Conservation (phyloP, 2,797 vertebrate species). For the Gymnoscopelus braueri region DNA sequence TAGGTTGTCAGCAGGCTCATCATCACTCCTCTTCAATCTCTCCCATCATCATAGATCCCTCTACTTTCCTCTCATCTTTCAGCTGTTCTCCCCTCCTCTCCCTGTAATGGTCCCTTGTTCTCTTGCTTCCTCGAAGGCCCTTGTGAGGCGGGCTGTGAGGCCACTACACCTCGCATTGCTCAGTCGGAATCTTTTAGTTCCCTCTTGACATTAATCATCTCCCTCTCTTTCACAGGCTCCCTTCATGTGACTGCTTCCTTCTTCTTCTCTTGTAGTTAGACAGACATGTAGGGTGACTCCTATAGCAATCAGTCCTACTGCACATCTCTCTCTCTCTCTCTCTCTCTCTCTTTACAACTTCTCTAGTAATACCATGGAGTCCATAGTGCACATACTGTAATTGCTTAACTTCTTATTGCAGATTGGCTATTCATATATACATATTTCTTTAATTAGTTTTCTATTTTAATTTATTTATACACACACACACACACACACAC, state of each 20-base stretch:
- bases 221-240: constrained; percentile 41
- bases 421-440: not conserved
- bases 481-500: not conserved
- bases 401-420: constrained; percentile 1
- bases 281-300: constrained; percentile 62
- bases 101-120: constrained; percentile 32
- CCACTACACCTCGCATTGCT: constrained; percentile 25
- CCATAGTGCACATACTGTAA: constrained; percentile 2
- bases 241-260: constrained; percentile 45
- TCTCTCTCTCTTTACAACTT: constrained; percentile 21
- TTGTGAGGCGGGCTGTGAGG: constrained; percentile 6
- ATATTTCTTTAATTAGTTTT: too few species aligned
- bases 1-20: constrained; percentile 39
- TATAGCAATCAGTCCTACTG: constrained; percentile 62
- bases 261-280: constrained; percentile 23
- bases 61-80: constrained; percentile 15
- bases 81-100: constrained; percentile 10
- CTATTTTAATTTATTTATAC: too few species aligned
- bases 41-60: constrained; percentile 13
- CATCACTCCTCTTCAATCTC: constrained; percentile 11
- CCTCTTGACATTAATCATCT: constrained; percentile 62
- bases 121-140: constrained; percentile 33
- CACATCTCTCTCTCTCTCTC: constrained; percentile 43
- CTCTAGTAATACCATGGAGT: not conserved
- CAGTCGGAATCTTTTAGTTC: constrained; percentile 4